Percentiles rank a stretch among this genome's conserved stretches.
phyloP scores from a whole-genome alignment of 1,140 invertebrate genomes.

The Drosophila malerkotliana region DNA sequence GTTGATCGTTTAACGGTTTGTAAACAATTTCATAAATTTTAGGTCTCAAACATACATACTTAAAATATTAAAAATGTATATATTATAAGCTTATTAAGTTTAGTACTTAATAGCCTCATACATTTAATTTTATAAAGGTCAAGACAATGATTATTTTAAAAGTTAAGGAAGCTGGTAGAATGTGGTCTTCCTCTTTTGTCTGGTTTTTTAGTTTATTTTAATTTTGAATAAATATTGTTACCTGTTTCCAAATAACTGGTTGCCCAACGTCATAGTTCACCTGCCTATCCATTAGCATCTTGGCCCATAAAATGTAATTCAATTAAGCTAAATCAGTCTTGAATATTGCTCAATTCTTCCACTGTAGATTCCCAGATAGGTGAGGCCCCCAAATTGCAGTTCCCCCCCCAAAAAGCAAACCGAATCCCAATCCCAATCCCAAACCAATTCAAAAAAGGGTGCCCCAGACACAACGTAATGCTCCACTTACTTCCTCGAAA shows the following conservation, averaged over 20 bases:
- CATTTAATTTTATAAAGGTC: constrained; percentile 4
- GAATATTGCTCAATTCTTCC: constrained; percentile 32
- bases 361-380: constrained; percentile 28
- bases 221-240: background rate
- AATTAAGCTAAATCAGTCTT: constrained; percentile 21
- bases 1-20: background rate
- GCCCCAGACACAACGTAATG: constrained; percentile 68
- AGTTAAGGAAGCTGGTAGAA: constrained; percentile 17
- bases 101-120: constrained; percentile 15
- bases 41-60: background rate
- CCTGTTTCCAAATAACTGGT: constrained; percentile 18
- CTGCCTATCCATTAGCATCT: background rate
- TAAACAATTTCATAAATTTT: constrained; percentile 4
- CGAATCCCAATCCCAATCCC: constrained; percentile 1
- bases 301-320: constrained; percentile 38
- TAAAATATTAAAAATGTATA: constrained; percentile 5
- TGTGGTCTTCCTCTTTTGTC: background rate
- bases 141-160: background rate
- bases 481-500: constrained; percentile 76
- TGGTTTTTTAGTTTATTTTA: background rate
- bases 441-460: constrained; percentile 57
- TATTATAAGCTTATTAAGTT: constrained; percentile 13
- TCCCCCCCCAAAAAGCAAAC: no score
- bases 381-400: constrained; percentile 24
- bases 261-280: constrained; percentile 23